Conservation (phyloP, 1,140 invertebrate genomes). For the Drosophila repletoides region DNA sequence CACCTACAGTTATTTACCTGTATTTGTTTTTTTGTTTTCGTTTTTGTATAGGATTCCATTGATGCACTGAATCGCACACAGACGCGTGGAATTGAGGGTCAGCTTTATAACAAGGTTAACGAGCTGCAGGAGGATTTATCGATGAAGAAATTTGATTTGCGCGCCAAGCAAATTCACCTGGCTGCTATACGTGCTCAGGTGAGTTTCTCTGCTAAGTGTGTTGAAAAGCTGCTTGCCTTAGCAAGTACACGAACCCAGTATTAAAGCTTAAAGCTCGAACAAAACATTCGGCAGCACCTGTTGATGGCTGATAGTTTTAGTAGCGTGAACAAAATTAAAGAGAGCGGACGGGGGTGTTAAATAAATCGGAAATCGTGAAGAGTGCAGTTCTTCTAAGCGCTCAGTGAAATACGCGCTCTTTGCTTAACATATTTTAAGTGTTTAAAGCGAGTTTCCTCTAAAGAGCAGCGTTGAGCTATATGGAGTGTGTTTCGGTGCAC, state of each 20-base stretch:
- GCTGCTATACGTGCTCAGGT: constrained; percentile 95
- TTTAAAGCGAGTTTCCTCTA: too few relatives aligned
- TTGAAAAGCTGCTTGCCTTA: constrained; percentile 17
- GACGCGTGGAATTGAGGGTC: constrained; percentile 92
- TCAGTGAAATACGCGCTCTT: too few relatives aligned
- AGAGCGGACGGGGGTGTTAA: background rate
- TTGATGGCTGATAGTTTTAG: constrained; percentile 16
- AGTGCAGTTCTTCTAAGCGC: background rate
- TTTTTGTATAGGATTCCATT: constrained; percentile 90
- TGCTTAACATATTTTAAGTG: too few relatives aligned
- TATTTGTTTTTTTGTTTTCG: constrained; percentile 1
- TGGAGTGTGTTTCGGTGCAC: constrained; percentile 49
- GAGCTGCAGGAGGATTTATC: constrained; percentile 97
- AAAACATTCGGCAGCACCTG: constrained; percentile 17
- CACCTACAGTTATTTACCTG: background rate
- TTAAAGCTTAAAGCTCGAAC: background rate
- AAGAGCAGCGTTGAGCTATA: too few relatives aligned
- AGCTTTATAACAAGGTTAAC: constrained; percentile 95
- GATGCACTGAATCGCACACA: constrained; percentile 93
- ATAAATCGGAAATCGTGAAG: background rate
- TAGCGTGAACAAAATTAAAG: background rate
- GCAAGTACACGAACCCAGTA: background rate
- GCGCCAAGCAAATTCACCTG: constrained; percentile 94
- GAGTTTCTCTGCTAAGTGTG: constrained; percentile 68
- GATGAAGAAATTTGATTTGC: constrained; percentile 95